These are phyloP conservation scores for Drosophila ananassae DNA, from an alignment of 1,140 invertebrate species.

Conservation along the genomic window DNA sequence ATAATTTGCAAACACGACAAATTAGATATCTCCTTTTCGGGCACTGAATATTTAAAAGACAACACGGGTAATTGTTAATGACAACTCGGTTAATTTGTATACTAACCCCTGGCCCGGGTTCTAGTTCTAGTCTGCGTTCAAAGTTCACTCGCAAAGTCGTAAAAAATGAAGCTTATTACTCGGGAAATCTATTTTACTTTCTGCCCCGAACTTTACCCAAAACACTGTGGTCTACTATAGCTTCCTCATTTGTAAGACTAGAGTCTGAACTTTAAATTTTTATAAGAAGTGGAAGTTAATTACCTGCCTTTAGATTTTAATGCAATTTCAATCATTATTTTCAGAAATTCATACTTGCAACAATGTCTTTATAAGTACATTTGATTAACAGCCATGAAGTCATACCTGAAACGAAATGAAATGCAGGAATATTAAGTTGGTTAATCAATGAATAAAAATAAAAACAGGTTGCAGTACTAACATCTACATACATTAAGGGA, in stretches of 20 bases:
- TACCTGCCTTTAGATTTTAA: no score
- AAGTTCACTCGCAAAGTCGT: not conserved
- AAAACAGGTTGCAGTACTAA: not conserved
- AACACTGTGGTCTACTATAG: not conserved
- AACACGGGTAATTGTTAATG: not conserved
- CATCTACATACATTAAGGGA: not conserved
- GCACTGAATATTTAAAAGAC: not conserved
- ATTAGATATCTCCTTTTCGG: not conserved
- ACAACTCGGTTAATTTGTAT: not conserved
- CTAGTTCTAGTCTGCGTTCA: constrained; percentile 2
- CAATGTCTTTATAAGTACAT: not conserved
- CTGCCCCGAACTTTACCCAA: not conserved
- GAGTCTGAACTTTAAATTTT: no score
- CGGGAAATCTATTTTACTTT: not conserved
- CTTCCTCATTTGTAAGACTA: not conserved
- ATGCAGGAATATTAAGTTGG: not conserved
- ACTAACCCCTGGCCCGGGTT: not conserved
- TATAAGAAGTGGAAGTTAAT: no score
- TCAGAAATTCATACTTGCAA: not conserved
- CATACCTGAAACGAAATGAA: not conserved
- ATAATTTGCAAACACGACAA: constrained; percentile 20
- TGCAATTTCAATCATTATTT: not conserved
- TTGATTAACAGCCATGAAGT: no score
- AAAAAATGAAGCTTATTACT: not conserved
- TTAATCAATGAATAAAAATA: not conserved